Percentiles rank a stretch among this genome's conserved stretches.
Conservation (phyloP, 2,113 vertebrate genomes). For the Limnothrissa miodon region DNA sequence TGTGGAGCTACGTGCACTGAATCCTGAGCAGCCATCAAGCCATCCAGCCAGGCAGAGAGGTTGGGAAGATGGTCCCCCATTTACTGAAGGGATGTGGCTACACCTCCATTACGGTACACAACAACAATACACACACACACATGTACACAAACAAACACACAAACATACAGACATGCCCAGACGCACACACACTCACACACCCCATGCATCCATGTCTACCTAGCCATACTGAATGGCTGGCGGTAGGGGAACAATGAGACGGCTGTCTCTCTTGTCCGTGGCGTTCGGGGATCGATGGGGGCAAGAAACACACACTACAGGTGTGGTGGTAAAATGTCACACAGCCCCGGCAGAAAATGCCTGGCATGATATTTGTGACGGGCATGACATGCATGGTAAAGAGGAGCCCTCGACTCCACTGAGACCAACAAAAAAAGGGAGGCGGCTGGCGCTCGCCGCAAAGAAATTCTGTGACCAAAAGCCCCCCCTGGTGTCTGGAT, state of each 20-base stretch:
- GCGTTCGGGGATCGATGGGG: background rate
- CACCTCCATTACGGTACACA: slow-evolving; percentile 18
- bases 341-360: background rate
- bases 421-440: slow-evolving; percentile 41
- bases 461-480: slow-evolving; percentile 20
- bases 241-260: background rate
- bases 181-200: background rate
- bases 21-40: slow-evolving; percentile 26
- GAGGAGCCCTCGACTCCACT: slow-evolving; percentile 25
- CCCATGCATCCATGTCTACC: background rate
- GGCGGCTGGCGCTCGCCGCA: slow-evolving; percentile 24
- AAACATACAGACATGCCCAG: background rate
- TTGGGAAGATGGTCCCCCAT: slow-evolving; percentile 21
- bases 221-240: slow-evolving; percentile 22
- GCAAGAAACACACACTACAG: background rate
- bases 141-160: background rate
- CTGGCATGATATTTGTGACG: slow-evolving; percentile 32
- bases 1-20: slow-evolving; percentile 27
- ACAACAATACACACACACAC: background rate
- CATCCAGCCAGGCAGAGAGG: slow-evolving; percentile 17
- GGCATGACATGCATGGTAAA: slow-evolving; percentile 49
- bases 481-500: slow-evolving; percentile 37
- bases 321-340: slow-evolving; percentile 1
- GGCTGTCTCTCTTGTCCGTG: background rate
- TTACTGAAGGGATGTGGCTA: background rate